These are phyloP conservation scores for Tetranychus piercei DNA, from an alignment of 2,888 invertebrate species.

Conservation along the genomic window DNA sequence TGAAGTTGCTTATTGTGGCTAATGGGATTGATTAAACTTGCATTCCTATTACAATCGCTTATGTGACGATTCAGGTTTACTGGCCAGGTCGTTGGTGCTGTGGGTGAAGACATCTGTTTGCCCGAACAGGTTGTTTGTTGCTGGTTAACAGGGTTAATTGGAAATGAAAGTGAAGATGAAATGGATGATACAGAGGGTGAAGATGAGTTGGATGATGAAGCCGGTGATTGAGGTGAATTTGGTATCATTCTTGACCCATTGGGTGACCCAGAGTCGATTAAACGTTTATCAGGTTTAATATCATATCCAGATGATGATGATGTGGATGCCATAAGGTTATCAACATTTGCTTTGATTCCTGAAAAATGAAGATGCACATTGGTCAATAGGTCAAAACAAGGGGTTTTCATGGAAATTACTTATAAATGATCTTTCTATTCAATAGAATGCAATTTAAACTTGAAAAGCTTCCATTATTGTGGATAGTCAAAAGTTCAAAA, in stretches of 20 bases:
- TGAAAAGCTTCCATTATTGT: too few species aligned
- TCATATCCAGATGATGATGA: background rate
- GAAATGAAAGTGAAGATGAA: background rate
- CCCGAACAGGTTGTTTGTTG: background rate
- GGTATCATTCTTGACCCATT: too few species aligned
- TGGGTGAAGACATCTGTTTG: background rate
- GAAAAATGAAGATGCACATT: background rate
- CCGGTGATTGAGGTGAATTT: background rate
- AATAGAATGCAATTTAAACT: too few species aligned
- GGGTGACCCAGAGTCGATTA: too few species aligned
- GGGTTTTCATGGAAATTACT: too few species aligned
- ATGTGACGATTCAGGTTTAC: conserved; percentile 3
- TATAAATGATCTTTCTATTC: too few species aligned
- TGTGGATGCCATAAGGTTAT: background rate
- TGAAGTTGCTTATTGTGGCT: background rate
- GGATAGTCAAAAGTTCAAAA: background rate
- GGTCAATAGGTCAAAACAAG: background rate
- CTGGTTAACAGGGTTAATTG: background rate
- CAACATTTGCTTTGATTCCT: background rate
- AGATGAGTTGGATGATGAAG: background rate
- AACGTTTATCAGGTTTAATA: too few species aligned
- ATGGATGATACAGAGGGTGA: background rate
- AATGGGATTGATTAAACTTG: background rate
- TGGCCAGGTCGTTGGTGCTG: conserved; percentile 9
- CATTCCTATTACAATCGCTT: background rate